phyloP scores from a whole-genome alignment of 2,888 invertebrate genomes.

The Rhogogaster chlorosoma region DNA sequence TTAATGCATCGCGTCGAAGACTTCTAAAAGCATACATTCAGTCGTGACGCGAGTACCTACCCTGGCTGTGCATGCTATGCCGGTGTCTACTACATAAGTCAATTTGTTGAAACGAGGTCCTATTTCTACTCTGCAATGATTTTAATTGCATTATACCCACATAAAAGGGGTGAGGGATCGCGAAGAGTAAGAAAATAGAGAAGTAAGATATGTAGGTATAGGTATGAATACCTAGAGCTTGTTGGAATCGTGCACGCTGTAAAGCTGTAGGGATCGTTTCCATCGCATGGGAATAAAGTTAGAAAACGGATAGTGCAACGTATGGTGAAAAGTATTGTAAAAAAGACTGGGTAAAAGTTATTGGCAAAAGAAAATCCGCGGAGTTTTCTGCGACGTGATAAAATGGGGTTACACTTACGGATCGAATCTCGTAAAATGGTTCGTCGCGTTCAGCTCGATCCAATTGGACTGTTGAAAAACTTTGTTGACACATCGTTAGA shows the following conservation, averaged over 20 bases:
- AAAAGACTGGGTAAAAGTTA: conserved; percentile 12
- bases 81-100: conserved; percentile 7
- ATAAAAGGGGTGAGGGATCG: neutral
- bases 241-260: neutral
- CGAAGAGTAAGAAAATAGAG: neutral
- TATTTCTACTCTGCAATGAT: neutral
- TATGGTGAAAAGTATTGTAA: conserved; percentile 10
- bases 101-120: conserved; percentile 29
- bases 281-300: conserved; percentile 14
- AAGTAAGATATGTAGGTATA: neutral
- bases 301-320: conserved; percentile 29
- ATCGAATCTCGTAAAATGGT: conserved; percentile 42
- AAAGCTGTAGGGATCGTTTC: neutral
- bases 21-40: conserved; percentile 33
- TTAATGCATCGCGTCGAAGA: conserved; percentile 17
- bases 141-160: conserved; percentile 21
- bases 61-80: neutral
- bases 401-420: conserved; percentile 8
- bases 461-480: conserved; percentile 36
- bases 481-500: conserved; percentile 45
- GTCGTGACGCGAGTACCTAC: conserved; percentile 19
- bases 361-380: conserved; percentile 11
- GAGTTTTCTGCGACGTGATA: conserved; percentile 20
- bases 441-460: conserved; percentile 22
- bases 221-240: neutral